Evolutionary conservation across 2,888 invertebrate genomes (phyloP).

Genomic region (Orthonevra nobilis): DNA sequence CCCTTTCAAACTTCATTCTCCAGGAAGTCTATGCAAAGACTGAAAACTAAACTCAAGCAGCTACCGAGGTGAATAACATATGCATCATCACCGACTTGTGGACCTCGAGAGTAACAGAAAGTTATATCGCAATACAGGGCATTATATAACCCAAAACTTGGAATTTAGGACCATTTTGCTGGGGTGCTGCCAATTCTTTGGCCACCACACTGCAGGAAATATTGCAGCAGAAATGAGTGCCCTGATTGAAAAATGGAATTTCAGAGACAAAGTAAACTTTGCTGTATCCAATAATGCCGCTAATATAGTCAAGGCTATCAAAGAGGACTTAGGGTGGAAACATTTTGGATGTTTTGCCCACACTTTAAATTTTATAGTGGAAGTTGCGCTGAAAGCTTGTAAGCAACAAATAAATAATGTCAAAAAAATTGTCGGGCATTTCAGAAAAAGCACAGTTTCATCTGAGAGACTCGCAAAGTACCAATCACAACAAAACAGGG

Average conservation of each 20-base stretch:
- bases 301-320: neutral
- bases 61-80: no score
- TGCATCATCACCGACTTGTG: no score
- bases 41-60: no score
- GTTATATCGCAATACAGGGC: no score
- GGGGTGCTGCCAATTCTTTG: constrained; percentile 8
- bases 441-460: constrained; percentile 41
- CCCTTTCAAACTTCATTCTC: no score
- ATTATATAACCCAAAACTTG: neutral
- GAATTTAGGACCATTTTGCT: constrained; percentile 1
- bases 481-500: constrained; percentile 17
- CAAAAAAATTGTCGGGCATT: constrained; percentile 38
- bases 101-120: no score
- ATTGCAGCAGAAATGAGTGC: neutral
- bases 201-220: neutral
- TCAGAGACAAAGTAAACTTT: constrained; percentile 6
- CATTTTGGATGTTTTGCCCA: constrained; percentile 55
- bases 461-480: constrained; percentile 43
- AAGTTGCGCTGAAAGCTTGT: constrained; percentile 37
- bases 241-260: neutral
- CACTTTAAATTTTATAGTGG: constrained; percentile 44
- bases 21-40: no score
- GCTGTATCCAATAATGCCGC: neutral
- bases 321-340: constrained; percentile 21
- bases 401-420: constrained; percentile 39